Evolutionary conservation across 2,113 vertebrate species (phyloP).

Genomic region (Spermophilus dauricus): DNA sequence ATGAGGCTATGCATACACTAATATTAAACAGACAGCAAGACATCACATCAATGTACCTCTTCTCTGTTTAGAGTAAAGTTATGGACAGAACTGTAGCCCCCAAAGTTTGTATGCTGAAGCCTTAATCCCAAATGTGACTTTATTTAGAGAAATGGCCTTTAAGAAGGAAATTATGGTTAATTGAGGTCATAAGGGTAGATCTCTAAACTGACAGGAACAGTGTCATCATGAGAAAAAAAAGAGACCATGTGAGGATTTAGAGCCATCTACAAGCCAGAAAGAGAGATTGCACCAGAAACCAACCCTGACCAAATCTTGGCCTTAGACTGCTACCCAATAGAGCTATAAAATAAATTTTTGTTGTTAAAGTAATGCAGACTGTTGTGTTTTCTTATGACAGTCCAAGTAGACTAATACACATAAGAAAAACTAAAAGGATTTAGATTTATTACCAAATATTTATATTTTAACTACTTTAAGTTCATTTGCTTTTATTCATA

Average conservation of each 20-base stretch:
- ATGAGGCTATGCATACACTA: background rate
- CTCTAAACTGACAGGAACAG: background rate
- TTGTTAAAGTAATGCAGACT: background rate
- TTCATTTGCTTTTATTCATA: conserved; percentile 15
- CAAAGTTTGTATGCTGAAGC: background rate
- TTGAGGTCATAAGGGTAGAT: background rate
- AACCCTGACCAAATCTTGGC: background rate
- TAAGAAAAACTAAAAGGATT: background rate
- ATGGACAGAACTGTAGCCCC: background rate
- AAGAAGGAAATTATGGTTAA: background rate
- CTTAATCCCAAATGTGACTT: background rate
- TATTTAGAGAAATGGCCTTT: background rate
- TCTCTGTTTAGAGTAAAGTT: background rate
- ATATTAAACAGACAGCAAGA: conserved; percentile 9
- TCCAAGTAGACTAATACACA: background rate
- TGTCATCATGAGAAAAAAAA: background rate
- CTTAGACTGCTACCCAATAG: background rate
- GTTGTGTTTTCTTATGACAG: background rate
- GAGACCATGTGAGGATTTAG: background rate
- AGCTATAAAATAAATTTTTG: background rate
- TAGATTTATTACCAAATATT: background rate
- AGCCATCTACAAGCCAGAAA: background rate
- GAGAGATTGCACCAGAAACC: background rate
- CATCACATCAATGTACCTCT: background rate
- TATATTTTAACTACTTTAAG: background rate